A percentile compares a stretch with the other conserved stretches of the same genome.
These are phyloP conservation scores for Cinara cedri DNA, from an alignment of 2,888 invertebrate genomes.

Conservation along the genomic window DNA sequence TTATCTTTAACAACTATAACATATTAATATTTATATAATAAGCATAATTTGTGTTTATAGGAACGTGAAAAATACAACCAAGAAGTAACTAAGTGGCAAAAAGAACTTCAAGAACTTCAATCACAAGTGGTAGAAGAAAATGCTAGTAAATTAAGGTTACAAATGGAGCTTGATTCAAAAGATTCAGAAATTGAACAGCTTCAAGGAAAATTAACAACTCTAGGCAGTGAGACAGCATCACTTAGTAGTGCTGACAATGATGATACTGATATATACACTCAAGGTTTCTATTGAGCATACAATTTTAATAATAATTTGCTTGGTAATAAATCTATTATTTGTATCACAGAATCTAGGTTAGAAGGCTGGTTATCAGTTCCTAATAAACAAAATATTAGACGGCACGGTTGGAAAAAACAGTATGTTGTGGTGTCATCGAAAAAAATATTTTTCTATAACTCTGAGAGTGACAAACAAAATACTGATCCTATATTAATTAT, in stretches of 20 bases:
- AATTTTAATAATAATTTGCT: neutral
- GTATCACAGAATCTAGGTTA: constrained; percentile 66
- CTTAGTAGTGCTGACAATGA: constrained; percentile 89
- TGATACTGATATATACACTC: constrained; percentile 62
- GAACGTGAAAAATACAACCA: constrained; percentile 95
- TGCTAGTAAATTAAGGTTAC: constrained; percentile 76
- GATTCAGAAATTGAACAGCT: constrained; percentile 95
- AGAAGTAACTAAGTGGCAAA: constrained; percentile 80
- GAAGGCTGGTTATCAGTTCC: constrained; percentile 97
- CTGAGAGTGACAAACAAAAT: constrained; percentile 91
- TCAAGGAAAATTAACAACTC: constrained; percentile 79
- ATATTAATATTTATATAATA: no score
- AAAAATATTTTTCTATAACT: constrained; percentile 96
- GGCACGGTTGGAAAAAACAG: constrained; percentile 96
- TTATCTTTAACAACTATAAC: no score
- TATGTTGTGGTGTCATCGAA: constrained; percentile 95
- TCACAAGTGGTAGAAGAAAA: constrained; percentile 83
- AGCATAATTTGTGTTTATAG: constrained; percentile 60
- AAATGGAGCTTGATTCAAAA: constrained; percentile 97
- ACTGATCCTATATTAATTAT: constrained; percentile 93
- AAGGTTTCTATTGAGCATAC: constrained; percentile 58
- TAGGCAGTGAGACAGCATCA: constrained; percentile 87
- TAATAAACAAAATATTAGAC: constrained; percentile 90
- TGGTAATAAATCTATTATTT: neutral
- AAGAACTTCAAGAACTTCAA: constrained; percentile 84